Evolutionary conservation across 2,113 vertebrate species (phyloP).

Genomic region (Anas platyrhynchos): DNA sequence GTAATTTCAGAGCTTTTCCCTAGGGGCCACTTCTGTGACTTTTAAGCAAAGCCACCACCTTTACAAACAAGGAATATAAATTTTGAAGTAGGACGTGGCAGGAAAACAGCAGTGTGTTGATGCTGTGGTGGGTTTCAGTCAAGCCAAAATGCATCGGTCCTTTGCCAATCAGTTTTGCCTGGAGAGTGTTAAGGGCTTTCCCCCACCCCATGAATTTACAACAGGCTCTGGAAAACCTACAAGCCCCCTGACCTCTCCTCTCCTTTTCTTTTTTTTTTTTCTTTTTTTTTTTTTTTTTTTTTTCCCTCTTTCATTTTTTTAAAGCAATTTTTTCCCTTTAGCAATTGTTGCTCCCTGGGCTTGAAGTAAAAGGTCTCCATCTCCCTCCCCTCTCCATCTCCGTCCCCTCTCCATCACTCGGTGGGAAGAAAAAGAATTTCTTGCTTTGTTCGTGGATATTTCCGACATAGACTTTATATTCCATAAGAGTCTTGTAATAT

Average conservation of each 20-base stretch:
- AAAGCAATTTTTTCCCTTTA: not conserved
- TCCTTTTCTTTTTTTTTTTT: too few species aligned
- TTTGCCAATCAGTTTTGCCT: not conserved
- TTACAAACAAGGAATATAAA: not conserved
- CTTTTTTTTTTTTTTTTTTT: too few species aligned
- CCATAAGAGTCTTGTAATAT: not conserved
- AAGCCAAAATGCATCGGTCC: not conserved
- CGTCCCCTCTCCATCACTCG: not conserved
- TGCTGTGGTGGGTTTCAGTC: not conserved
- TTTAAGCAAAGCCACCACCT: not conserved
- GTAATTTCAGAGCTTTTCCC: not conserved
- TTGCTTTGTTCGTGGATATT: slow-evolving; percentile 31
- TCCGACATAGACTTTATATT: slow-evolving; percentile 19
- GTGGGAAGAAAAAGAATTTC: not conserved
- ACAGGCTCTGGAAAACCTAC: not conserved
- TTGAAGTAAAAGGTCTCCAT: not conserved
- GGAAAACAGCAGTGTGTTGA: not conserved
- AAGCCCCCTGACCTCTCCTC: not conserved
- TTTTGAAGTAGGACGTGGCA: not conserved
- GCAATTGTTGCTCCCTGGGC: not conserved
- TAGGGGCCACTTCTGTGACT: not conserved
- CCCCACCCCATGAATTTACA: not conserved
- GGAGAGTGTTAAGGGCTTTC: not conserved
- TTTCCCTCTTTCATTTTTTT: not conserved
- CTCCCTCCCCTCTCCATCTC: too few species aligned